These are phyloP conservation scores for Ceratina calcarata DNA, from an alignment of 1,140 invertebrate genomes.

Conservation along the genomic window DNA sequence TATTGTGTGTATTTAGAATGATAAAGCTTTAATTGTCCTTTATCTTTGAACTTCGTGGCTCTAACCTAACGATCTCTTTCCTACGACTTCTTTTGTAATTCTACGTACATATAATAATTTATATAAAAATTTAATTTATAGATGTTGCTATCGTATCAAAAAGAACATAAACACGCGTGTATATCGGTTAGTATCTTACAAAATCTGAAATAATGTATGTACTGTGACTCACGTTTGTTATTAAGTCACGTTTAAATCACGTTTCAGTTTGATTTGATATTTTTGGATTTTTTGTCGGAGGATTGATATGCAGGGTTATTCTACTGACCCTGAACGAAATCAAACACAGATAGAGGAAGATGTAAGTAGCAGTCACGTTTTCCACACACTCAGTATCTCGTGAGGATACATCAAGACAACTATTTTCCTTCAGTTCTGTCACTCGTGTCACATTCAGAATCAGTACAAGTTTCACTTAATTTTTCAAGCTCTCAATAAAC, in stretches of 20 bases:
- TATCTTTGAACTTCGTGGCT: no score
- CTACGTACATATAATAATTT: no score
- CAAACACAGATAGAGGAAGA: constrained; percentile 74
- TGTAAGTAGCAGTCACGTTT: constrained; percentile 72
- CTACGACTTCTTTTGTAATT: no score
- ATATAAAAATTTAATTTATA: neutral
- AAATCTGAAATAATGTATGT: neutral
- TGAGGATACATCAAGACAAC: constrained; percentile 12
- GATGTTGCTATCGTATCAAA: neutral
- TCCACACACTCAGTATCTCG: constrained; percentile 56
- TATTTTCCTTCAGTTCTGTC: constrained; percentile 11
- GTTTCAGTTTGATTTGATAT: constrained; percentile 71
- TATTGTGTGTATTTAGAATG: no score
- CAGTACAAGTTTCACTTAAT: constrained; percentile 16
- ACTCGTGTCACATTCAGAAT: neutral
- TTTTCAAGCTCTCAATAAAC: constrained; percentile 15
- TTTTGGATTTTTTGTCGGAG: constrained; percentile 62
- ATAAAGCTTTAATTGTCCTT: neutral
- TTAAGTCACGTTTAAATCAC: constrained; percentile 78
- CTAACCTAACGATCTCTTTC: no score
- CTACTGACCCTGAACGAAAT: constrained; percentile 73
- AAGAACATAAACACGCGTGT: neutral
- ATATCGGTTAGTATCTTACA: neutral
- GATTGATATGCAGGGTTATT: constrained; percentile 76
- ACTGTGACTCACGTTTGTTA: constrained; percentile 51